phyloP scores from a whole-genome alignment of 2,888 invertebrate species.

The Drosophila histrio region DNA sequence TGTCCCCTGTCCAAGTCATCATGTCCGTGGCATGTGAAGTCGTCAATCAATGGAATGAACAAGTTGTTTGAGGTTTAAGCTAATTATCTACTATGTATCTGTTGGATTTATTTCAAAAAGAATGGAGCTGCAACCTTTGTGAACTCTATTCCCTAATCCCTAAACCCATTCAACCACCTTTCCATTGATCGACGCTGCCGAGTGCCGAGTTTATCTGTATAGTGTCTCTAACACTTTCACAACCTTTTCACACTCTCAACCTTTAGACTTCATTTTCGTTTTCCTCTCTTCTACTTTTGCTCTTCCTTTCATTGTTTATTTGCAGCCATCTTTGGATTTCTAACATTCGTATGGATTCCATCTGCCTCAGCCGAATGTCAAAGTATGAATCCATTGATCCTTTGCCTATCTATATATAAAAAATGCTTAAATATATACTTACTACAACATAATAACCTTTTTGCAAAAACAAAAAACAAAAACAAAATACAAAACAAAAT shows the following conservation, averaged over 20 bases:
- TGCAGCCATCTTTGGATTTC: constrained; percentile 84
- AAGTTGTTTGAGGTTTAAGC: background rate
- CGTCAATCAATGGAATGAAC: constrained; percentile 13
- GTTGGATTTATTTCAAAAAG: background rate
- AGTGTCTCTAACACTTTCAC: constrained; percentile 26
- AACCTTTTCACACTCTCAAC: constrained; percentile 45
- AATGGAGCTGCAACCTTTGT: too few relatives aligned
- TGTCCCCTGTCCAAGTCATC: constrained; percentile 18
- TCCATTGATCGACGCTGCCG: constrained; percentile 16
- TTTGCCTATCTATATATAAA: constrained; percentile 56
- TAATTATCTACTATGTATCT: background rate
- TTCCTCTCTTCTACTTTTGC: constrained; percentile 78
- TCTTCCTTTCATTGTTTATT: constrained; percentile 80
- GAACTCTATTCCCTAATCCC: background rate
- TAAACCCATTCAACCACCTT: background rate
- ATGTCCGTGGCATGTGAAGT: constrained; percentile 18
- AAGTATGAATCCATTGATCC: constrained; percentile 85
- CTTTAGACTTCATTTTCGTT: constrained; percentile 68
- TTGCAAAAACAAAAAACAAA: constrained; percentile 46
- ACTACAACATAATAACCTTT: constrained; percentile 51
- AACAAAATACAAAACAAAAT: constrained; percentile 20
- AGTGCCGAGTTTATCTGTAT: constrained; percentile 26
- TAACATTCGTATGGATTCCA: constrained; percentile 85
- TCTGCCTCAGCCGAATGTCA: constrained; percentile 86
- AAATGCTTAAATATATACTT: constrained; percentile 63